Conservation (phyloP, 2,797 vertebrate genomes). For the Podarcis siculus region DNA sequence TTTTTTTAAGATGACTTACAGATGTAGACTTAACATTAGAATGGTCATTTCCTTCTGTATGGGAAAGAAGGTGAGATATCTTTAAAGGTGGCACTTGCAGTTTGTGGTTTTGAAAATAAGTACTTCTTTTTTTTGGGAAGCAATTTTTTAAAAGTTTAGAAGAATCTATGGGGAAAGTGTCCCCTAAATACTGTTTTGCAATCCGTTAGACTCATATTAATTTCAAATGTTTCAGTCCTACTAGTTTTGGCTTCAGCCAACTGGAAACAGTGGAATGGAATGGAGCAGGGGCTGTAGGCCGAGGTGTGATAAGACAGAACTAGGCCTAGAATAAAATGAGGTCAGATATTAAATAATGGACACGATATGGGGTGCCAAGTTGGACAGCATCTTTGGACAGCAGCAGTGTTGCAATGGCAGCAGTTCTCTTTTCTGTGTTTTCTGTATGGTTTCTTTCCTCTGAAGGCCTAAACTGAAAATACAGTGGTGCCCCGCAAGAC, state of each 20-base stretch:
- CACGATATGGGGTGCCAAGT: neutral
- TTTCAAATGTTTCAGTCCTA: neutral
- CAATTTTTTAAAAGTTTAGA: neutral
- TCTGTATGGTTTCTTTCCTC: neutral
- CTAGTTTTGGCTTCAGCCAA: neutral
- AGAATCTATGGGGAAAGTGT: no score
- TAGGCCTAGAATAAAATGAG: neutral
- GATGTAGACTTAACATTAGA: neutral
- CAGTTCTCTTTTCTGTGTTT: neutral
- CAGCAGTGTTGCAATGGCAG: neutral
- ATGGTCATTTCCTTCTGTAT: neutral
- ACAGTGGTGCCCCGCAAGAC: no score
- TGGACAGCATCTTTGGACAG: neutral
- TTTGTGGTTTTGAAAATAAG: neutral
- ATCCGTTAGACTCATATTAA: neutral
- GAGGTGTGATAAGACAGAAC: neutral
- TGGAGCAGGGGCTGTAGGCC: neutral
- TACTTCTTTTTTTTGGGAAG: neutral
- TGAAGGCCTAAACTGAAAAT: neutral
- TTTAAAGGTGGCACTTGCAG: neutral
- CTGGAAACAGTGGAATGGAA: neutral
- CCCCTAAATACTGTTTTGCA: neutral
- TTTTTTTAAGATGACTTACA: neutral
- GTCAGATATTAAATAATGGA: neutral
- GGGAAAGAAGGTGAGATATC: no score